phyloP scores from a whole-genome alignment of 2,113 vertebrate species.

The Varanus komodoensis region DNA sequence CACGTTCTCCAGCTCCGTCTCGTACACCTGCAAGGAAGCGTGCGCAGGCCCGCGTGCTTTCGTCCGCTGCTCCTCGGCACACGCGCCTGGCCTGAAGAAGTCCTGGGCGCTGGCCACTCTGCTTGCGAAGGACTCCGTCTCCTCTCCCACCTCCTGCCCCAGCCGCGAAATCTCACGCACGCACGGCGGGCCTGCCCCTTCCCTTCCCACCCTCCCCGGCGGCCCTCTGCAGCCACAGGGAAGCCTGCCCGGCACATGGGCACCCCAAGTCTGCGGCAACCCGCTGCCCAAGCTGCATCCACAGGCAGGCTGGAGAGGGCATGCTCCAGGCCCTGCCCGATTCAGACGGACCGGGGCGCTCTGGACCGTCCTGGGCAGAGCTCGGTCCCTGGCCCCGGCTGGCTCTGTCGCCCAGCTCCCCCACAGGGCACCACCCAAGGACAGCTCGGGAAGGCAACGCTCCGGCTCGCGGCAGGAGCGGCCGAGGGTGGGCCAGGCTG shows the following conservation, averaged over 20 bases:
- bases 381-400: no score
- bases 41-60: neutral
- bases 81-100: neutral
- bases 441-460: no score
- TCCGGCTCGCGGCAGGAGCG: neutral
- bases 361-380: no score
- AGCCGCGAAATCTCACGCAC: no score
- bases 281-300: no score
- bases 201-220: neutral
- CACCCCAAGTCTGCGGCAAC: no score
- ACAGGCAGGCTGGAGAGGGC: no score
- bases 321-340: no score
- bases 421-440: neutral
- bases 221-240: no score
- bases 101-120: neutral
- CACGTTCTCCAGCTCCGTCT: slow-evolving; percentile 85
- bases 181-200: neutral
- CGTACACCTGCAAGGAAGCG: slow-evolving; percentile 82
- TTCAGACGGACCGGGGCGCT: no score
- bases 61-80: neutral
- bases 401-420: no score
- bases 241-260: neutral
- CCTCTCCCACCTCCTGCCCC: neutral
- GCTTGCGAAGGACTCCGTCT: neutral
- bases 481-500: neutral